Evolutionary conservation across 2,888 invertebrate species (phyloP).

Genomic region (Scaptomyza caliginosa): DNA sequence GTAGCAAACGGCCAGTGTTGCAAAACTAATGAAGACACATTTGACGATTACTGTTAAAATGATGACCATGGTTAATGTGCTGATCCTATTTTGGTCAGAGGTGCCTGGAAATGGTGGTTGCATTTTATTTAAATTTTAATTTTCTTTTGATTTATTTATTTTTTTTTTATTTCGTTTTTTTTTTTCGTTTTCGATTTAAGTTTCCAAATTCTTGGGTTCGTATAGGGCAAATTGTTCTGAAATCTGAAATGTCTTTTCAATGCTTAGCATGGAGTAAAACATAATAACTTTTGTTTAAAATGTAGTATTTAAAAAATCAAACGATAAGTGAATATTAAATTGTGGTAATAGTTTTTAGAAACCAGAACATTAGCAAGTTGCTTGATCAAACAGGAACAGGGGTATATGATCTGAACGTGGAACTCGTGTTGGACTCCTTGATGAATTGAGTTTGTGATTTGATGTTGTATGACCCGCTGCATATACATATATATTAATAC

Average conservation of each 20-base stretch:
- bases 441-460: slow-evolving; percentile 46
- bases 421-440: slow-evolving; percentile 27
- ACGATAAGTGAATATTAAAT: not conserved
- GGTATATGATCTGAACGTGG: slow-evolving; percentile 30
- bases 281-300: not conserved
- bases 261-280: not conserved
- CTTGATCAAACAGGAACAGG: slow-evolving; percentile 17
- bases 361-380: slow-evolving; percentile 36
- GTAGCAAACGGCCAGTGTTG: slow-evolving; percentile 97
- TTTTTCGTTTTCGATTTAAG: slow-evolving; percentile 1
- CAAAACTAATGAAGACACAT: slow-evolving; percentile 97
- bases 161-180: slow-evolving; percentile 2
- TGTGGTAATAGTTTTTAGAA: slow-evolving; percentile 14
- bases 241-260: slow-evolving; percentile 15
- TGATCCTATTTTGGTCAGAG: slow-evolving; percentile 92
- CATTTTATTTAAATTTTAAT: slow-evolving; percentile 53
- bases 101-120: slow-evolving; percentile 87
- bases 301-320: not conserved
- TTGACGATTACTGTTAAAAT: slow-evolving; percentile 96
- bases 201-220: slow-evolving; percentile 17
- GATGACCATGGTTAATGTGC: slow-evolving; percentile 95
- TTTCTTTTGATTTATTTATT: slow-evolving; percentile 11
- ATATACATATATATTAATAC: not conserved
- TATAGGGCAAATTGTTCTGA: slow-evolving; percentile 28
- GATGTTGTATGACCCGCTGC: slow-evolving; percentile 23